phyloP scores from a whole-genome alignment of 1,140 invertebrate species.

The Drosophila bocki region DNA sequence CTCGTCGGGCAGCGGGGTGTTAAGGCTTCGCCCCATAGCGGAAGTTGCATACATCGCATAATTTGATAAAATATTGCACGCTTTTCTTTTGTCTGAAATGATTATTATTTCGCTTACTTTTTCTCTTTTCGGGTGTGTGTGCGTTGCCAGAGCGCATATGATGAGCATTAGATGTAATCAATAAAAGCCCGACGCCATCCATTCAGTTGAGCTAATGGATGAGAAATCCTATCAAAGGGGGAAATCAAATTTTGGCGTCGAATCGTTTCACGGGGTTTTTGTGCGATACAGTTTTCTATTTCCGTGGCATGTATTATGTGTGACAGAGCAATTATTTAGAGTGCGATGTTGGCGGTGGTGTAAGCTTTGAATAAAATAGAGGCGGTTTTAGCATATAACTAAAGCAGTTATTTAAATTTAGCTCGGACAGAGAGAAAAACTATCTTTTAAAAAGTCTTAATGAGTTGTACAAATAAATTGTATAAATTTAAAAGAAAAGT shows the following conservation, averaged over 20 bases:
- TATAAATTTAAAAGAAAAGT: no score
- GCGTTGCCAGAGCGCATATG: constrained; percentile 44
- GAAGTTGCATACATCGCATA: constrained; percentile 78
- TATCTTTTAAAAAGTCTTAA: neutral
- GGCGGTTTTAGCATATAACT: neutral
- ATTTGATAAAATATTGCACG: constrained; percentile 82
- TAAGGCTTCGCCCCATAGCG: constrained; percentile 49
- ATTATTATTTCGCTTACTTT: constrained; percentile 47
- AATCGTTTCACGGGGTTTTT: constrained; percentile 7
- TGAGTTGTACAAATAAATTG: neutral
- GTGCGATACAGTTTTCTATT: constrained; percentile 30
- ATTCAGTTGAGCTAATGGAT: constrained; percentile 57
- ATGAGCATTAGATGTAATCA: constrained; percentile 77
- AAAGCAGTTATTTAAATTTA: neutral
- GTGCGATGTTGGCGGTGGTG: constrained; percentile 16
- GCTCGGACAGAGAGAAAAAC: neutral
- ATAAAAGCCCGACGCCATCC: constrained; percentile 56
- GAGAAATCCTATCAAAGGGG: constrained; percentile 54
- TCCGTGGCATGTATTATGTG: constrained; percentile 26
- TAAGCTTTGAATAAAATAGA: constrained; percentile 11
- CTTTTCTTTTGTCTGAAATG: constrained; percentile 62
- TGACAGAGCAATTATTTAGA: constrained; percentile 45
- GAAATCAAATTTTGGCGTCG: constrained; percentile 42
- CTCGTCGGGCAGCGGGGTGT: constrained; percentile 64
- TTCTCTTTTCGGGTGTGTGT: constrained; percentile 9